phyloP scores from a whole-genome alignment of 1,140 invertebrate genomes.

The Acromyrmex charruanus region DNA sequence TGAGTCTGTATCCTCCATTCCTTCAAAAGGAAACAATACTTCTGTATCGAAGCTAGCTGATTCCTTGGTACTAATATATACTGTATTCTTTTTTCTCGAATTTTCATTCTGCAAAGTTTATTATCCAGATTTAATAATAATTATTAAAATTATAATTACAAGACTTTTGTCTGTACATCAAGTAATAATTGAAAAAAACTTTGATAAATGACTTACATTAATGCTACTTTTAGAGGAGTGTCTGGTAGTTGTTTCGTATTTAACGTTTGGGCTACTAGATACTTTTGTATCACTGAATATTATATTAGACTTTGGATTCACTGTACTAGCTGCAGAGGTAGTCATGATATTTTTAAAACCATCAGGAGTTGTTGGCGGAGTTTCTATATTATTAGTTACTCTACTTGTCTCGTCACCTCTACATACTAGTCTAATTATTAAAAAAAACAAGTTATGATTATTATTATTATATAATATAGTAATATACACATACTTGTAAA shows the following conservation, averaged over 20 bases:
- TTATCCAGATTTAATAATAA: neutral
- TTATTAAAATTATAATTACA: neutral
- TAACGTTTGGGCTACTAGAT: constrained; percentile 66
- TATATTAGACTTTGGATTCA: constrained; percentile 62
- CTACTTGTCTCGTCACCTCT: constrained; percentile 71
- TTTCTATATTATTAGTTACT: constrained; percentile 74
- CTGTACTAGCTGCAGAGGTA: constrained; percentile 70
- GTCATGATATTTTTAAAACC: constrained; percentile 72
- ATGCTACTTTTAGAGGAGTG: constrained; percentile 61
- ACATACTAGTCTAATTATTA: constrained; percentile 76
- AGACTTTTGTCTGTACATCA: neutral
- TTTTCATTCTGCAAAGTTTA: constrained; percentile 76
- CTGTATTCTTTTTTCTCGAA: constrained; percentile 68
- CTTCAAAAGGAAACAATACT: constrained; percentile 87
- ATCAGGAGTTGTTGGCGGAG: constrained; percentile 74
- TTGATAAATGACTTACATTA: constrained; percentile 68
- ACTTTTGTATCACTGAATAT: constrained; percentile 61
- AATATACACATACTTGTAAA: constrained; percentile 14
- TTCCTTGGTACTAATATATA: constrained; percentile 69
- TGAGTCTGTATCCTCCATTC: constrained; percentile 84
- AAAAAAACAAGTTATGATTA: neutral
- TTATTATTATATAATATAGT: neutral
- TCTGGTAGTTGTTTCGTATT: constrained; percentile 66
- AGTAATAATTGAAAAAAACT: neutral
- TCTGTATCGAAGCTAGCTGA: constrained; percentile 85